phyloP scores from a whole-genome alignment of 2,113 vertebrate species.

The Megaceryle maxima region DNA sequence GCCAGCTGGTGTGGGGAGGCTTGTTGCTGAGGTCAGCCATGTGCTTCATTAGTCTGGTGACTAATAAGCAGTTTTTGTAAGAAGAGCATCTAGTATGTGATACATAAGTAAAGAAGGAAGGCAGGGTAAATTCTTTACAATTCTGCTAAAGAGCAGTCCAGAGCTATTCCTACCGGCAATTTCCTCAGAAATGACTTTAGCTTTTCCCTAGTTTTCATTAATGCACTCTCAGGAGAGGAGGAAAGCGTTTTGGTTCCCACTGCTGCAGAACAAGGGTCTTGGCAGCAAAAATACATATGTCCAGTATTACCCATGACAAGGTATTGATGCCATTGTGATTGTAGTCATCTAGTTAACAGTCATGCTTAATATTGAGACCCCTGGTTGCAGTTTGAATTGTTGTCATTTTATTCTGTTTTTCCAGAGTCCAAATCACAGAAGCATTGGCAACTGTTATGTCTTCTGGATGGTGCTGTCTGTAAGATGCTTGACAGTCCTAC shows the following conservation, averaged over 20 bases:
- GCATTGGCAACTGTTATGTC: background rate
- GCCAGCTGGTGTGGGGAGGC: background rate
- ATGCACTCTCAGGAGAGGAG: background rate
- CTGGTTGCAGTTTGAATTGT: background rate
- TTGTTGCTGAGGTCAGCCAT: background rate
- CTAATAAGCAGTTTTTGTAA: background rate
- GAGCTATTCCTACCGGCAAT: background rate
- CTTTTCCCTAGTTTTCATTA: background rate
- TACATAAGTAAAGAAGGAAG: background rate
- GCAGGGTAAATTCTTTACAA: background rate
- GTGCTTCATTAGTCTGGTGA: background rate
- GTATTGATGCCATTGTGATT: background rate
- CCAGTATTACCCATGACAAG: background rate
- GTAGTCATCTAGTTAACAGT: background rate
- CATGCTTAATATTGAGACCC: fast-evolving
- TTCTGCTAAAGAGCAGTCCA: background rate
- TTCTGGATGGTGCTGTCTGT: background rate
- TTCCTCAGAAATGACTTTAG: background rate
- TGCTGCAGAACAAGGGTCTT: background rate
- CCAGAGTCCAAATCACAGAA: background rate
- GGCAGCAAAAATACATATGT: background rate
- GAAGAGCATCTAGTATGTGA: background rate
- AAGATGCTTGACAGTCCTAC: background rate
- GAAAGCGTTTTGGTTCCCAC: background rate
- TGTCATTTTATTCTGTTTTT: background rate